Base-by-base conservation (phyloP, 2,888 invertebrate species). In the Dynastes maya region DNA sequence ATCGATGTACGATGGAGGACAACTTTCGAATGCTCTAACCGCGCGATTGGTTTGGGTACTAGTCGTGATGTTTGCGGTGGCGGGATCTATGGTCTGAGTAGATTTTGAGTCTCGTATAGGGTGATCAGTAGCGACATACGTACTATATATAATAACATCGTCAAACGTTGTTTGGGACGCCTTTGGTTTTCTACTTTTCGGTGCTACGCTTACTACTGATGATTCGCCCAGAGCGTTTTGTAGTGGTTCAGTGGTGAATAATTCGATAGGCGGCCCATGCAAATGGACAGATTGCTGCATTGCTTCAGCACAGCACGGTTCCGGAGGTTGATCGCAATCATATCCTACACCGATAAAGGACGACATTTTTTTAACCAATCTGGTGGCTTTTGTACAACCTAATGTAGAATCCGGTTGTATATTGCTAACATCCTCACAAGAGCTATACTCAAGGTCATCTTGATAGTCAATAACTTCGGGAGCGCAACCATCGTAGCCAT, bases 31-130 rank as follows among this genome's bases (percentile, higher is more conserved):
- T 11, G 76, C 32, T 55, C 67, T 67, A 16, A 32, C 16, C 2
- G 51, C 32, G 2, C 72, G 71, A 27, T 72, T 70, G n/a, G 78
- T 78, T 37, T 78, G 78, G 2, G 78, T 78, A 9, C 78, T 63
- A 22, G 72, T 71, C 2, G 49, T 78, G 5, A 53, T 32, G 45
- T 5, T 72, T 32, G 32, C 37, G 2, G 63, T 64, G 51, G 37
- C 37, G 4, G 78, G 49, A 71, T 78, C 72, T 63, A 78, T 32
- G 63, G 78, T 78, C 63, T 78, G 78, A 8, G 78, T 78, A 6
- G 78, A 78, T 63, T 78, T 78, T 51, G 78, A 53, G 45, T 78
- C 78, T 64, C 64, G 27, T 32, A 72, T 53, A 63, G 51, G 63
- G 51, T 72, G 49, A 22, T 64, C 64, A 27, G 40, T 72, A 8